Conservation (phyloP, 2,888 invertebrate species). For the Morinoia aosen region DNA sequence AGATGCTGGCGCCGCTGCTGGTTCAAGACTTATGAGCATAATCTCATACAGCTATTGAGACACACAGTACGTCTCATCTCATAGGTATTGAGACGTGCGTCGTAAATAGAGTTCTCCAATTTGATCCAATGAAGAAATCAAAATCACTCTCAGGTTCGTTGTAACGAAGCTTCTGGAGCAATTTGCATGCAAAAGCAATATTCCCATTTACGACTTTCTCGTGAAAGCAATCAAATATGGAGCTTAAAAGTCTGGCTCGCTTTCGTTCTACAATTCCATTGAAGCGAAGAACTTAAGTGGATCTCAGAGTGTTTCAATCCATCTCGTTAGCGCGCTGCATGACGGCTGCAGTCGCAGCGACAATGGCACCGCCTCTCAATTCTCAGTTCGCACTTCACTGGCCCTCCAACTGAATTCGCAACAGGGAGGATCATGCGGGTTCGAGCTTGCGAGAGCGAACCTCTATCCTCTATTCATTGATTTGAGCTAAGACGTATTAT, state of each 20-base stretch:
- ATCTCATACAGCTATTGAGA: not conserved
- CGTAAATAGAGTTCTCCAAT: constrained; percentile 1
- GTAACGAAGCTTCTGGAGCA: not conserved
- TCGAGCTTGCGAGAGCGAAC: not conserved
- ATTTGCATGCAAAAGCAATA: constrained; percentile 44
- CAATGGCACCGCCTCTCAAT: constrained; percentile 36
- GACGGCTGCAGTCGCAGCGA: constrained; percentile 35
- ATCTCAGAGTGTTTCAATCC: constrained; percentile 52
- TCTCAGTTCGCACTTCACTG: constrained; percentile 34
- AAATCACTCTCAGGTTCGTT: not conserved
- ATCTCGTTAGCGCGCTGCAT: constrained; percentile 48
- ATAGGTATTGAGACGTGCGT: not conserved
- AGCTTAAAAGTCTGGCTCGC: constrained; percentile 38
- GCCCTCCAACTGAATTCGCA: constrained; percentile 37
- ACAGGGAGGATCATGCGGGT: constrained; percentile 31
- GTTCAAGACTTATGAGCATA: not conserved
- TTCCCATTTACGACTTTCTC: constrained; percentile 22
- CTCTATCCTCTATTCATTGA: constrained; percentile 17
- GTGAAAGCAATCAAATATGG: constrained; percentile 43
- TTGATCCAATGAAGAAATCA: constrained; percentile 15
- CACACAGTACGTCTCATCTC: not conserved
- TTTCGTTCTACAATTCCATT: constrained; percentile 49
- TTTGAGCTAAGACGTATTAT: not conserved
- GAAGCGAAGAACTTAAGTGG: constrained; percentile 47
- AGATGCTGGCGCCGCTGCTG: not conserved